Percentiles rank a stretch among this genome's conserved stretches.
These are phyloP conservation scores for Trematocara zebra DNA, from an alignment of 2,113 vertebrate genomes.

Conservation along the genomic window DNA sequence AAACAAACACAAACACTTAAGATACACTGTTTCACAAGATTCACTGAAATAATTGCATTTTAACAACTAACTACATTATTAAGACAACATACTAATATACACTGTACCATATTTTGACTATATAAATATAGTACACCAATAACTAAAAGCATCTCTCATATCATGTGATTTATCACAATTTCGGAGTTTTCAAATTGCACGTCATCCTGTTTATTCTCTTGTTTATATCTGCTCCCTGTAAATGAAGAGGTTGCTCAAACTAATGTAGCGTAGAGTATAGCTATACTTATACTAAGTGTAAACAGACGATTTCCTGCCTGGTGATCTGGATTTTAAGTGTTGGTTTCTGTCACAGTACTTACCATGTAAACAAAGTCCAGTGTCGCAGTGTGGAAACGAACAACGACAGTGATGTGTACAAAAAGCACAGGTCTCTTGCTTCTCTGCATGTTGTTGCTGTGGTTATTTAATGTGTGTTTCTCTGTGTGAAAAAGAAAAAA, in stretches of 20 bases:
- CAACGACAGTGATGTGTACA: not conserved
- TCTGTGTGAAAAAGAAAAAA: not conserved
- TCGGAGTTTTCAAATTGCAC: not conserved
- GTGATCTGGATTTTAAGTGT: not conserved
- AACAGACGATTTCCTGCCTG: conserved; percentile 41
- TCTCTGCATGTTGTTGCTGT: not conserved
- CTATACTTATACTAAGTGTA: conserved; percentile 16
- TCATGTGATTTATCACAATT: not conserved
- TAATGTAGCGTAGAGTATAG: not conserved
- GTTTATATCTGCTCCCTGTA: not conserved
- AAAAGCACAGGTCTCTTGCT: not conserved
- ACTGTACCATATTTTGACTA: not conserved
- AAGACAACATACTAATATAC: not conserved
- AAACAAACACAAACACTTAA: not conserved
- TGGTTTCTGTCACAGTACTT: conserved; percentile 29
- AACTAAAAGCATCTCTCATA: not conserved
- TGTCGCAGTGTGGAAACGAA: not conserved
- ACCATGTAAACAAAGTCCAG: not conserved
- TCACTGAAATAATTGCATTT: not conserved
- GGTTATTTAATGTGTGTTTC: not conserved
- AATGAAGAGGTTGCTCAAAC: not conserved
- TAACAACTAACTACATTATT: not conserved
- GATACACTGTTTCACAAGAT: not conserved
- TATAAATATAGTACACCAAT: not conserved
- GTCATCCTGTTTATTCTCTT: not conserved